Percentiles rank a stretch among this genome's conserved stretches.
These are phyloP conservation scores for Chloropsis cyanopogon DNA, from an alignment of 2,113 vertebrate species.

Conservation along the genomic window DNA sequence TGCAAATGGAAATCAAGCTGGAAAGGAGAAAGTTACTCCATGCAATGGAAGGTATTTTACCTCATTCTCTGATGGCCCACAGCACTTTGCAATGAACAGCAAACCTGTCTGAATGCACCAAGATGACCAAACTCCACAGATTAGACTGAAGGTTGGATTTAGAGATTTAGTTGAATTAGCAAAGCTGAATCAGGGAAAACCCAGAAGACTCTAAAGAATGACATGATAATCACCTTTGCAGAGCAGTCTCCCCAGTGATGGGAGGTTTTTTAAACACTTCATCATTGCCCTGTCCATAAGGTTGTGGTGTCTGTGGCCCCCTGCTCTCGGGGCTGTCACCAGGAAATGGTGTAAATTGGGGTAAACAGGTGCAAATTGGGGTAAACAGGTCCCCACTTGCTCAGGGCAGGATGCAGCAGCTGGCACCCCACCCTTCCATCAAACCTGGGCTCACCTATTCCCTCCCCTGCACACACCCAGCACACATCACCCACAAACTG, in stretches of 20 bases:
- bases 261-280: neutral
- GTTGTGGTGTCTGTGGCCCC: neutral
- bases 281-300: fast-evolving
- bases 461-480: neutral
- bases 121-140: neutral
- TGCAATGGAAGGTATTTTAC: neutral
- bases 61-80: neutral
- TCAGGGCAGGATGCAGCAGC: neutral
- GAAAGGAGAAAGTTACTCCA: neutral
- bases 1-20: neutral
- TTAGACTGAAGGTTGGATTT: neutral
- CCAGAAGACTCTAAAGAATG: neutral
- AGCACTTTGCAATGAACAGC: neutral
- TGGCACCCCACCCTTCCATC: neutral
- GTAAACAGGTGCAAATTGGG: neutral
- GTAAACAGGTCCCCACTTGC: fast-evolving
- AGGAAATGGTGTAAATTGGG: neutral
- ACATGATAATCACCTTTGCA: neutral
- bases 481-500: neutral
- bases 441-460: neutral
- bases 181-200: neutral
- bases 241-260: neutral
- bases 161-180: neutral
- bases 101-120: neutral
- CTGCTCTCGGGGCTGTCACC: neutral